phyloP scores from a whole-genome alignment of 2,113 vertebrate genomes.

The Myrmecophaga tridactyla region DNA sequence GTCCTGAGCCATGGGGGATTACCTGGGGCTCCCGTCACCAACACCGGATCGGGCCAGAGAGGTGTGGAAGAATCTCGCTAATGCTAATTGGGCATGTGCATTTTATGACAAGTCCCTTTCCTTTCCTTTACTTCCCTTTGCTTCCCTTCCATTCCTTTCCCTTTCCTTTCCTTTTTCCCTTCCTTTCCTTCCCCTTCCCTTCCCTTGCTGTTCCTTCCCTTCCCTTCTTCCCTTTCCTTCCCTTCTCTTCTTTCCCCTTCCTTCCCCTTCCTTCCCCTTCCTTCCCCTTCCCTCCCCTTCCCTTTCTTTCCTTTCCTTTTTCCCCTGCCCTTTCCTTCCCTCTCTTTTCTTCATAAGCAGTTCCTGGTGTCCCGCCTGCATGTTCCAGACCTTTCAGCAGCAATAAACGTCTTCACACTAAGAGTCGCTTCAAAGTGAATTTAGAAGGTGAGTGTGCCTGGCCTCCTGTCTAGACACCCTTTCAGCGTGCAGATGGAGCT shows the following conservation, averaged over 20 bases:
- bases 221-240: too few relatives aligned
- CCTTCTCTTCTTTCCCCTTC: too few relatives aligned
- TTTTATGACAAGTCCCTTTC: not conserved
- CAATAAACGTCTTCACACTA: conserved; percentile 6
- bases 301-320: fast-evolving
- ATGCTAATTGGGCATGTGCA: too few relatives aligned
- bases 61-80: fast-evolving
- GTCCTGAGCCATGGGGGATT: not conserved
- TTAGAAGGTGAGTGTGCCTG: not conserved
- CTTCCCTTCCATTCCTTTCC: too few relatives aligned
- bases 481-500: not conserved
- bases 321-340: fast-evolving
- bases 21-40: not conserved
- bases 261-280: not conserved
- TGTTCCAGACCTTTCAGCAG: not conserved
- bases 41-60: not conserved
- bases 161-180: too few relatives aligned
- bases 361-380: not conserved
- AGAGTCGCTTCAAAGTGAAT: not conserved
- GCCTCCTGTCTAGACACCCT: conserved; percentile 28
- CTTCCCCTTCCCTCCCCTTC: too few relatives aligned
- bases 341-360: not conserved
- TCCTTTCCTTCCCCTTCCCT: too few relatives aligned
- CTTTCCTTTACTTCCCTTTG: not conserved
- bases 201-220: not conserved